These are phyloP conservation scores for Cheumatopsyche charites DNA, from an alignment of 1,140 invertebrate genomes.

Conservation along the genomic window DNA sequence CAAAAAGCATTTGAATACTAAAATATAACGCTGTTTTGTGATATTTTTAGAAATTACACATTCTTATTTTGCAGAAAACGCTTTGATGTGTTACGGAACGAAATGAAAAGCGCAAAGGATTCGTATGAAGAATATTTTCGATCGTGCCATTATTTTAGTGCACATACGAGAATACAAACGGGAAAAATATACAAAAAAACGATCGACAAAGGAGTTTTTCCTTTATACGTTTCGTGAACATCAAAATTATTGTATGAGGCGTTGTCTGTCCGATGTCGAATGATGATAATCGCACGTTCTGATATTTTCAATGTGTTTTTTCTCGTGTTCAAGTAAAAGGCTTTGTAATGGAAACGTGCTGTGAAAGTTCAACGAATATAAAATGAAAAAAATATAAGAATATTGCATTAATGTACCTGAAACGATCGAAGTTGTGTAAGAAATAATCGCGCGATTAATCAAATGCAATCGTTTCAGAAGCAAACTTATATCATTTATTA, in stretches of 20 bases:
- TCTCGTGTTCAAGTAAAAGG: too few species aligned
- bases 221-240: slow-evolving; percentile 4
- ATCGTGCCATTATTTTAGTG: slow-evolving; percentile 10
- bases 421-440: too few species aligned
- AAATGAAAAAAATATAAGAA: too few species aligned
- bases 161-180: neutral
- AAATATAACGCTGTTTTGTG: too few species aligned
- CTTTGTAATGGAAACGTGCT: too few species aligned
- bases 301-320: neutral
- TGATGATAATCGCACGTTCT: neutral
- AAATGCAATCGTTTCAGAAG: too few species aligned
- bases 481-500: too few species aligned
- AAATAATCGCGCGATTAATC: too few species aligned
- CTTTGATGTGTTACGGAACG: slow-evolving; percentile 11
- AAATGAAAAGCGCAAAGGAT: neutral
- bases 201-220: neutral
- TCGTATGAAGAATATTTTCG: neutral
- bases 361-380: too few species aligned
- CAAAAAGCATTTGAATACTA: too few species aligned
- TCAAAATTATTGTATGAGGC: slow-evolving; percentile 19
- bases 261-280: slow-evolving; percentile 8
- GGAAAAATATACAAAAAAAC: neutral
- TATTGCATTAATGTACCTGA: too few species aligned
- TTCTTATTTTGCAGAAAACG: neutral
- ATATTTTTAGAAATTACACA: neutral